phyloP scores from a whole-genome alignment of 2,113 vertebrate genomes.

The Galeopterus variegatus region DNA sequence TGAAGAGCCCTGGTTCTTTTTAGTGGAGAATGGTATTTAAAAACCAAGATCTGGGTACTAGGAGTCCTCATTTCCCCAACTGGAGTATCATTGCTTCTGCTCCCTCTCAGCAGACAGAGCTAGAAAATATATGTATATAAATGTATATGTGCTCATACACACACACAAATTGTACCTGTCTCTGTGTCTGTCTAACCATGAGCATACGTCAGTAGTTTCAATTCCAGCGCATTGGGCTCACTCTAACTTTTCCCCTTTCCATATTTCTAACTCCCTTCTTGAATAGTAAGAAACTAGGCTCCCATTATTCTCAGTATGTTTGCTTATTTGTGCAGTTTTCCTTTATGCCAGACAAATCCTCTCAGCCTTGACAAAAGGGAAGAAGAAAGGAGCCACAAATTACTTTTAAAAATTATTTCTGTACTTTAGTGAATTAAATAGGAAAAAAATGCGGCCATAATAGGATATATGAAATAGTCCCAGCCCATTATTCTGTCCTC shows the following conservation, averaged over 20 bases:
- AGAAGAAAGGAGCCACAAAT: not conserved
- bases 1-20: not conserved
- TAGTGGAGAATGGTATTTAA: not conserved
- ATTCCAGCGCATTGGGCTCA: not conserved
- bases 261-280: not conserved
- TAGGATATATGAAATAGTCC: not conserved
- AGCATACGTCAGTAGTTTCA: not conserved
- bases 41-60: not conserved
- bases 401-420: constrained; percentile 8
- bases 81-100: not conserved
- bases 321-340: not conserved
- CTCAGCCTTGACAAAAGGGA: not conserved
- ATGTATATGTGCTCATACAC: rapidly evolving
- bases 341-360: not conserved
- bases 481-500: not conserved
- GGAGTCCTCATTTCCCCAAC: not conserved
- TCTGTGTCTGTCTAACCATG: not conserved
- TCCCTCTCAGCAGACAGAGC: not conserved
- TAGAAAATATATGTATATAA: not conserved
- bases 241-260: not conserved
- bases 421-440: not conserved
- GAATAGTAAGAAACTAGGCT: not conserved
- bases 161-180: not conserved
- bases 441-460: not conserved
- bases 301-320: not conserved